A percentile compares a stretch with the other conserved stretches of the same genome.
Evolutionary conservation across 2,113 vertebrate species (phyloP).

Genomic region (Pseudolaguvia tuberculata): DNA sequence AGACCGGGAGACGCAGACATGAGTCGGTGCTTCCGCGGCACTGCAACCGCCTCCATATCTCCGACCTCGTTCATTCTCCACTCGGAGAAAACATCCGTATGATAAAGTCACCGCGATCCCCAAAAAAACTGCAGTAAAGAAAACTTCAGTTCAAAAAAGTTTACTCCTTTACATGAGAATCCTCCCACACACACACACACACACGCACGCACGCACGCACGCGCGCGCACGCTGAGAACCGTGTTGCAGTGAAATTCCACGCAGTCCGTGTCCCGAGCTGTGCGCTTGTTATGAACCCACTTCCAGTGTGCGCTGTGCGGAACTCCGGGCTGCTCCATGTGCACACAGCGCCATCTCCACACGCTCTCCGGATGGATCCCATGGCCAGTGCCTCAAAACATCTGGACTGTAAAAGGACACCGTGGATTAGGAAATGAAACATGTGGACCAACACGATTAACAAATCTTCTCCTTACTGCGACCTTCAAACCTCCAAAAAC

Average conservation of each 20-base stretch:
- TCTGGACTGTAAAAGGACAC: constrained; percentile 32
- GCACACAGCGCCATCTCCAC: constrained; percentile 72
- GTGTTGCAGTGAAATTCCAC: constrained; percentile 42
- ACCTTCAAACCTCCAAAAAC: not conserved
- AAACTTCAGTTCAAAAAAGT: constrained; percentile 11
- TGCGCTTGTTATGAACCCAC: constrained; percentile 58
- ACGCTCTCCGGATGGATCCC: constrained; percentile 21
- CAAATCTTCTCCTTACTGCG: not conserved
- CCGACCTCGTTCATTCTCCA: constrained; percentile 63
- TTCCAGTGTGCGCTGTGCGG: constrained; percentile 62
- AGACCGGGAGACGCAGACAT: constrained; percentile 73
- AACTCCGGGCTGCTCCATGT: constrained; percentile 70
- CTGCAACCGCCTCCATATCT: constrained; percentile 67
- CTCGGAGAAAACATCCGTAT: constrained; percentile 50
- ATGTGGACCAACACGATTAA: not conserved
- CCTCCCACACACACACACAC: not conserved
- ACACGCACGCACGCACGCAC: not conserved
- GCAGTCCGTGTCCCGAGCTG: constrained; percentile 33
- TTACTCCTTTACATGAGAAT: not conserved
- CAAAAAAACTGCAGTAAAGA: not conserved
- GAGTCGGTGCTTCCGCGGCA: constrained; percentile 85
- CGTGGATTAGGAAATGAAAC: constrained; percentile 15
- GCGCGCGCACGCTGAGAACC: constrained; percentile 27
- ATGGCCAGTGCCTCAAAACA: constrained; percentile 24
- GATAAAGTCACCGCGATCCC: constrained; percentile 51